Evolutionary conservation across 1,140 invertebrate genomes (phyloP), one percentile per base, ranked within the genome.

Genomic region (Brachystomella parvula): DNA sequence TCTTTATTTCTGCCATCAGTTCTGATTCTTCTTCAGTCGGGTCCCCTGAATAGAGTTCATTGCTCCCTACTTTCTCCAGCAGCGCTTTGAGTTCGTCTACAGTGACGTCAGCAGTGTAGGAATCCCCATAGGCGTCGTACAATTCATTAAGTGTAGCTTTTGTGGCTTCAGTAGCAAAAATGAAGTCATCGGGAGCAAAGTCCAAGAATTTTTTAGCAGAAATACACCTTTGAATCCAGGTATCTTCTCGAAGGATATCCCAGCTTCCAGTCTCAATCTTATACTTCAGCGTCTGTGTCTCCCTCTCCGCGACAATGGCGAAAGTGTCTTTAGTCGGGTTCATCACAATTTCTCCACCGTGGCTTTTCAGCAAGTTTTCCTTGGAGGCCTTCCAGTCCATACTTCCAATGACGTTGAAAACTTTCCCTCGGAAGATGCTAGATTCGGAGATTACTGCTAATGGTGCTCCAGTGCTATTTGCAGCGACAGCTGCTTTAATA

Each of bases 91-190:
- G 71, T 56, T 68, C 75, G 35, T 75, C 39, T 61, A 75, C 47
- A 28, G 75, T 67, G 12, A 49, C 67, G 17, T 69, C 74, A 31
- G 83, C 76, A 0, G 77, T 82, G 72, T 82, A 92, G 71, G 83
- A 86, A 74, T 92, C 89, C 0, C 85, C 86, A 77, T 80, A 86
- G 61, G 79, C 69, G 75, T 91, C 89, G 75, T 81, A 90, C 17
- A 79, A 71, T 33, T 76, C 67, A n/a, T 71, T 59, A 53, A 89
- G 77, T 63, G 76, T 69, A 21, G 76, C 65, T 67, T 77, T 77
- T 1, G 83, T 83, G 26, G 76, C 75, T 19, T 76, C 67, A 1
- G 80, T 80, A 0, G 76, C 72, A 68, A 77, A 74, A 21, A 80
- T 73, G 72, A 81, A 77, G 67, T 83, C 80, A 44, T 64, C 70